A percentile compares a stretch with the other conserved stretches of the same genome.
Conservation (phyloP, 2,797 vertebrate genomes). For the Kryptopterus vitreolus region DNA sequence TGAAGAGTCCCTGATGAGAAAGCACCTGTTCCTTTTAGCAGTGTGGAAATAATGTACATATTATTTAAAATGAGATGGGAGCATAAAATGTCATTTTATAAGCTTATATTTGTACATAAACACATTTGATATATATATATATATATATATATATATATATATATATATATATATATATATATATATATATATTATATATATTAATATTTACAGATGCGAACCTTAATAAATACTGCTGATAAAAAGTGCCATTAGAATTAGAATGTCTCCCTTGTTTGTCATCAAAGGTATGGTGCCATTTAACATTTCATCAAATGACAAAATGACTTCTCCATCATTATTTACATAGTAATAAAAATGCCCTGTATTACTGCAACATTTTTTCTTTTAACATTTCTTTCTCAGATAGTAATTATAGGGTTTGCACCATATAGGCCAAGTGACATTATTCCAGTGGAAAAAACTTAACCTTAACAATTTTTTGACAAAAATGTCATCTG, state of each 20-base stretch:
- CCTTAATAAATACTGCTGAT: background rate
- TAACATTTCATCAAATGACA: background rate
- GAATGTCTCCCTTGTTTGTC: background rate
- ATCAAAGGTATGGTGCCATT: background rate
- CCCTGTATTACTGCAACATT: background rate
- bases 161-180: background rate
- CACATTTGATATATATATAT: background rate
- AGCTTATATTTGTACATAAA: background rate
- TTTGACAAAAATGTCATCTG: background rate
- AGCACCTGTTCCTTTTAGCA: slow-evolving; percentile 17
- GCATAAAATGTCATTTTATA: background rate
- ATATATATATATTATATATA: background rate
- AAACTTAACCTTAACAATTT: no score
- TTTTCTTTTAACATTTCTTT: background rate
- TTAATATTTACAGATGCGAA: no score
- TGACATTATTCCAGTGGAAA: background rate
- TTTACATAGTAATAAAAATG: background rate
- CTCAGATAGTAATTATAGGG: background rate
- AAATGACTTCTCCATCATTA: background rate
- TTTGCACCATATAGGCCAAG: background rate
- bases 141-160: background rate
- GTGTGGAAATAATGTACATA: background rate
- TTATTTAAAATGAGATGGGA: background rate
- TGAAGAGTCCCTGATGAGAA: slow-evolving; percentile 19
- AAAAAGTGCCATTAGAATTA: no score